Evolutionary conservation across 2,888 invertebrate species (phyloP).

Genomic region (Ectemnius continuus): DNA sequence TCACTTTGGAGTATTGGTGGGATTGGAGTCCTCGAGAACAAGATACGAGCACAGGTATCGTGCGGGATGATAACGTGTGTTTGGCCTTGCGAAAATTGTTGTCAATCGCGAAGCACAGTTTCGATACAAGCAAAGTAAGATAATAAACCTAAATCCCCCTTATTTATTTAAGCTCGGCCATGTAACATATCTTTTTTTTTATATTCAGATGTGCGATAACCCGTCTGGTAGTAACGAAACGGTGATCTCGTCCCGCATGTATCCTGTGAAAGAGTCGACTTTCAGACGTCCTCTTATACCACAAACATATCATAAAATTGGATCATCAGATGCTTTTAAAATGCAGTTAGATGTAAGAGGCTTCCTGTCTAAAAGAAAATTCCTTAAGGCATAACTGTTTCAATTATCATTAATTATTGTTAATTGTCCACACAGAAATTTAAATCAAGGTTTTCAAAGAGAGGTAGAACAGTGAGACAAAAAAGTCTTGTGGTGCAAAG

Average conservation of each 20-base stretch:
- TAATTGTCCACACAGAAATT: slow-evolving; percentile 72
- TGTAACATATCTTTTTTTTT: slow-evolving; percentile 20
- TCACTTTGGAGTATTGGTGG: slow-evolving; percentile 91
- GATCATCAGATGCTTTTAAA: slow-evolving; percentile 76
- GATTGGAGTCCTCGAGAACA: slow-evolving; percentile 78
- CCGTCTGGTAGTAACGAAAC: slow-evolving; percentile 74
- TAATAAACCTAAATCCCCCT: background rate
- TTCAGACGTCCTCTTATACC: slow-evolving; percentile 75
- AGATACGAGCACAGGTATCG: slow-evolving; percentile 39
- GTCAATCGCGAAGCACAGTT: slow-evolving; percentile 78
- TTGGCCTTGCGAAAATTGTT: slow-evolving; percentile 76
- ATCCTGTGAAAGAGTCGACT: slow-evolving; percentile 73
- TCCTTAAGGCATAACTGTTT: background rate
- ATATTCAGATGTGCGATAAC: slow-evolving; percentile 70
- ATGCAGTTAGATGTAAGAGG: slow-evolving; percentile 78
- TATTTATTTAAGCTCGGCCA: background rate
- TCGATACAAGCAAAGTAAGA: slow-evolving; percentile 76
- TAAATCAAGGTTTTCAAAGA: slow-evolving; percentile 77
- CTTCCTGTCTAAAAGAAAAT: slow-evolving; percentile 15
- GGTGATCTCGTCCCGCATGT: slow-evolving; percentile 73
- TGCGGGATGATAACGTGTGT: slow-evolving; percentile 68
- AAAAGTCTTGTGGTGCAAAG: slow-evolving; percentile 88
- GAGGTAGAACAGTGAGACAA: slow-evolving; percentile 76
- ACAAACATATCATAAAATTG: slow-evolving; percentile 73
- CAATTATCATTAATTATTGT: background rate